Conservation (phyloP, 2,797 vertebrate species). For the Myripristis jacobus region DNA sequence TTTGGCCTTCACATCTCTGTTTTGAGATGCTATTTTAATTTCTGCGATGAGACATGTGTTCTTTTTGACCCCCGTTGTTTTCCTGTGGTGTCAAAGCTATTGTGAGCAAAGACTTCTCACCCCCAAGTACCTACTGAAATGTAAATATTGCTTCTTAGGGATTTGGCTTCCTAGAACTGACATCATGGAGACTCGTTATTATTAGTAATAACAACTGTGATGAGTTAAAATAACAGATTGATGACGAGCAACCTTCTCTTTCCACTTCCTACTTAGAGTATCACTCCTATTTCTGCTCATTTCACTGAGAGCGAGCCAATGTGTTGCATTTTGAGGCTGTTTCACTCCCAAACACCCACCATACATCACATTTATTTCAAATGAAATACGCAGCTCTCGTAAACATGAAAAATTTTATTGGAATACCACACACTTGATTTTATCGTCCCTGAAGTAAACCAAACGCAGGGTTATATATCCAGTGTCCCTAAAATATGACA, state of each 20-base stretch:
- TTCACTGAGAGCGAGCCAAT: conserved; percentile 10
- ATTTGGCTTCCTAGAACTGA: conserved; percentile 71
- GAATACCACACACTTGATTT: conserved; percentile 36
- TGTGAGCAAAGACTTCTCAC: conserved; percentile 39
- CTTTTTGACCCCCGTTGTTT: background rate
- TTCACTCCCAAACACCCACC: conserved; percentile 34
- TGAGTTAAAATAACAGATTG: conserved; percentile 57
- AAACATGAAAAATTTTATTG: conserved; percentile 11
- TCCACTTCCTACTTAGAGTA: conserved; percentile 26
- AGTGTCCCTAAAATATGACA: conserved; percentile 2
- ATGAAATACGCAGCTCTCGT: conserved; percentile 22
- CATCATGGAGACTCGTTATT: conserved; percentile 67
- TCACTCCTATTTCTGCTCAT: background rate
- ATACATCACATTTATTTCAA: conserved; percentile 42
- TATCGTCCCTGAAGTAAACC: conserved; percentile 30
- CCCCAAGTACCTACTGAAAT: conserved; percentile 45
- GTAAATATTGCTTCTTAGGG: conserved; percentile 70
- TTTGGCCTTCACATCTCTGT: no score
- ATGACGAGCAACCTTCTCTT: conserved; percentile 45
- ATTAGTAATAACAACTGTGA: conserved; percentile 57
- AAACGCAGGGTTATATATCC: conserved; percentile 25
- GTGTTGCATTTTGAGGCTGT: conserved; percentile 7
- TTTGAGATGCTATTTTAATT: conserved; percentile 5
- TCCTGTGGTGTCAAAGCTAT: conserved; percentile 18
- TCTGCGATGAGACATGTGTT: background rate